Evolutionary conservation across 1,140 invertebrate species (phyloP).

Genomic region (Tigriopus japonicus): DNA sequence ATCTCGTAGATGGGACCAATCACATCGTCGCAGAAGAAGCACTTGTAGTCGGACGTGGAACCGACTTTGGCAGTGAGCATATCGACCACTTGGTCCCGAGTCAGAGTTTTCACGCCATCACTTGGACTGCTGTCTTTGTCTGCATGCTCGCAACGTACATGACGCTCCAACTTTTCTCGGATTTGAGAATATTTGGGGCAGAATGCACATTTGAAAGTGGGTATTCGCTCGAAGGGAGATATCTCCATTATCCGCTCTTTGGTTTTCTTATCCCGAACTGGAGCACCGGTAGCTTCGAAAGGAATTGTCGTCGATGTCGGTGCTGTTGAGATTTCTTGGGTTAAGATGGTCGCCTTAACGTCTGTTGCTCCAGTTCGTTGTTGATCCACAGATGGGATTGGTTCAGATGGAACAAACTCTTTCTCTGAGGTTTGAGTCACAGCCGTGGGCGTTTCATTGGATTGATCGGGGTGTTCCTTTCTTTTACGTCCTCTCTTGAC

Average conservation of each 20-base stretch:
- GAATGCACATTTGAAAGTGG: conserved; percentile 10
- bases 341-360: neutral
- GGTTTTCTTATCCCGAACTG: neutral
- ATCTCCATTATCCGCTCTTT: neutral
- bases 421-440: neutral
- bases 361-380: neutral
- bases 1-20: neutral
- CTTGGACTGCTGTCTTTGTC: neutral
- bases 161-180: neutral
- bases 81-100: conserved; percentile 11
- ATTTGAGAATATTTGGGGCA: conserved; percentile 9
- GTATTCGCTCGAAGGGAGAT: conserved; percentile 7
- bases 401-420: neutral
- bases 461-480: too few species aligned
- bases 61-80: neutral
- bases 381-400: neutral
- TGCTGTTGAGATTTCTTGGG: too few species aligned
- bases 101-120: neutral
- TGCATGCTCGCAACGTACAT: conserved; percentile 1
- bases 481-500: neutral
- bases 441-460: neutral
- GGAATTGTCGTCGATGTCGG: too few species aligned
- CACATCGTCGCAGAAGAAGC: conserved; percentile 5
- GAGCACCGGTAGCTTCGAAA: too few species aligned
- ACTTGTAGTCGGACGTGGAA: neutral